Evolutionary conservation across 1,140 invertebrate genomes (phyloP).

Genomic region (Neomicropteryx cornuta): DNA sequence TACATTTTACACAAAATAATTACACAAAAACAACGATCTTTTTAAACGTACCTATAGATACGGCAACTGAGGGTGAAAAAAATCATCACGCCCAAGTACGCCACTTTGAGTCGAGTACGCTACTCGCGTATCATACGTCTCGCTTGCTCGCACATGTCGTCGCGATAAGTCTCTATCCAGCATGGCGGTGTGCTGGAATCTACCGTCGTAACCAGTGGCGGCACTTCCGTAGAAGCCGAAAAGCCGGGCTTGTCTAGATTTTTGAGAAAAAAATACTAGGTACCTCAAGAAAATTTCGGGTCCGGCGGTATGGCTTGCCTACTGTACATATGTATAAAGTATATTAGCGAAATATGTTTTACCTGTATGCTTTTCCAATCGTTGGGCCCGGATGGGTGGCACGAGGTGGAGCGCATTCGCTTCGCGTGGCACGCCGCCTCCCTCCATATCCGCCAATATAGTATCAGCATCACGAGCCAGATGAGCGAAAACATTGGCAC

Average conservation of each 20-base stretch:
- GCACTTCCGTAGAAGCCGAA: too few species aligned
- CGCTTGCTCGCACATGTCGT: too few species aligned
- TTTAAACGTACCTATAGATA: not conserved
- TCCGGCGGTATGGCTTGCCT: too few species aligned
- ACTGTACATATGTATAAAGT: too few species aligned
- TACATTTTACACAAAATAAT: not conserved
- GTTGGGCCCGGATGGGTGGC: slow-evolving; percentile 38
- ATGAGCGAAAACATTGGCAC: slow-evolving; percentile 55
- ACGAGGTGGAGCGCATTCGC: slow-evolving; percentile 45
- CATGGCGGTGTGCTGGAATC: not conserved
- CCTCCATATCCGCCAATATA: slow-evolving; percentile 65
- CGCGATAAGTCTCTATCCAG: too few species aligned
- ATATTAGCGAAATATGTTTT: not conserved
- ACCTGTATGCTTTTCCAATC: slow-evolving; percentile 62
- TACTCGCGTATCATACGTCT: too few species aligned
- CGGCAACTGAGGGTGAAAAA: too few species aligned
- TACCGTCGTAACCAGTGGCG: not conserved
- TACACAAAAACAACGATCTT: not conserved
- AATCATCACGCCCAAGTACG: not conserved
- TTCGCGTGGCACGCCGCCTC: slow-evolving; percentile 56
- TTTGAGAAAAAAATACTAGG: too few species aligned
- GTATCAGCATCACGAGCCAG: slow-evolving; percentile 56
- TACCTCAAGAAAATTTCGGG: not conserved
- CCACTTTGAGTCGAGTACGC: too few species aligned
- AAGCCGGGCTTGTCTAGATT: too few species aligned